A percentile compares a stretch with the other conserved stretches of the same genome.
phyloP scores from a whole-genome alignment of 2,797 vertebrate genomes.

The Serranus cabrilla region DNA sequence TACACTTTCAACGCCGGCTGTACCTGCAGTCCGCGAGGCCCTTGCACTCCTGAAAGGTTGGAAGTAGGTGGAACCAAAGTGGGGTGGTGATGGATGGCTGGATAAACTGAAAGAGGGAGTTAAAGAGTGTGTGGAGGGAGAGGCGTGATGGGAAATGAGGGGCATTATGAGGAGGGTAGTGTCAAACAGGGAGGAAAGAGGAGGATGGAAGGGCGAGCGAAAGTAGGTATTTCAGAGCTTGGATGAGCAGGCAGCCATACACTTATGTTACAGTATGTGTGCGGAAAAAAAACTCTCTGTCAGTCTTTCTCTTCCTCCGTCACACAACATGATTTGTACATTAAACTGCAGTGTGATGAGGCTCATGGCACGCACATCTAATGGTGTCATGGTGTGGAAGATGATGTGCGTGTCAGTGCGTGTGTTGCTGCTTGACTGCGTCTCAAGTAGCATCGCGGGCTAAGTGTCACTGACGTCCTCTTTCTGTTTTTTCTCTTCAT shows the following conservation, averaged over 20 bases:
- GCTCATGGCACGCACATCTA: slow-evolving; percentile 45
- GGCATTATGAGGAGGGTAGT: slow-evolving; percentile 45
- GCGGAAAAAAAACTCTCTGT: slow-evolving; percentile 22
- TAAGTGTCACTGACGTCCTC: slow-evolving; percentile 37
- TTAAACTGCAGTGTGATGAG: slow-evolving; percentile 42
- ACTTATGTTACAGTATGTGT: slow-evolving; percentile 34
- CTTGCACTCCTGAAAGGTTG: neutral
- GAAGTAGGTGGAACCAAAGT: slow-evolving; percentile 14
- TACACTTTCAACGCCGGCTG: neutral
- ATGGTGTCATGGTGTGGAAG: slow-evolving; percentile 26
- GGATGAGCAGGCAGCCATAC: slow-evolving; percentile 43
- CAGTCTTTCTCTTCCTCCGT: slow-evolving; percentile 26
- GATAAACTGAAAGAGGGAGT: slow-evolving; percentile 17
- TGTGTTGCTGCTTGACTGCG: slow-evolving; percentile 25
- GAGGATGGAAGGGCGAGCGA: slow-evolving; percentile 28
- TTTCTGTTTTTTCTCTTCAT: slow-evolving; percentile 7
- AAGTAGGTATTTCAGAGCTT: slow-evolving; percentile 43
- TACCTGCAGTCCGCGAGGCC: neutral
- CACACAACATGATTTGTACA: slow-evolving; percentile 50
- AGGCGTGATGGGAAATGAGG: slow-evolving; percentile 27
- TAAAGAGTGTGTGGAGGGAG: slow-evolving; percentile 26
- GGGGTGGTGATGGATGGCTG: slow-evolving; percentile 49
- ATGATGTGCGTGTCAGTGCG: slow-evolving; percentile 26
- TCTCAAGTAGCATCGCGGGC: slow-evolving; percentile 33
- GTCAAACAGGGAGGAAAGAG: slow-evolving; percentile 40